phyloP scores from a whole-genome alignment of 2,888 invertebrate genomes.

The Hirtodrosophila histrioides region DNA sequence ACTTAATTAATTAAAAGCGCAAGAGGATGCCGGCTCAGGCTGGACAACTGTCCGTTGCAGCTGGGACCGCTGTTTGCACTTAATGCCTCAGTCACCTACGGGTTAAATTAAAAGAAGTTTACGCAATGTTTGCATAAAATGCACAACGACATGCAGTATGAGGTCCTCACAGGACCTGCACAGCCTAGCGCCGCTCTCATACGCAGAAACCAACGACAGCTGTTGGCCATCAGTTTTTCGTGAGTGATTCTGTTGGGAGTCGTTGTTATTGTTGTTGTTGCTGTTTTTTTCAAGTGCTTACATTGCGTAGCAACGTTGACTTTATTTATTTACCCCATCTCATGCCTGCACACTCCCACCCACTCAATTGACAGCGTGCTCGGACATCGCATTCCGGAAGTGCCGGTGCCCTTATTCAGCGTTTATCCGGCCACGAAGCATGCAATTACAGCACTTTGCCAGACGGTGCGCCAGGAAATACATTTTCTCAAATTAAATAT shows the following conservation, averaged over 20 bases:
- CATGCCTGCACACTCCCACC: constrained; percentile 12
- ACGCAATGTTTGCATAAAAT: constrained; percentile 77
- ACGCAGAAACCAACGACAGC: constrained; percentile 41
- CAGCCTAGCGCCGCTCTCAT: constrained; percentile 20
- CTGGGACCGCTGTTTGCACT: constrained; percentile 61
- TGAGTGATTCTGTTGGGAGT: constrained; percentile 25
- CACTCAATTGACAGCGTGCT: constrained; percentile 79
- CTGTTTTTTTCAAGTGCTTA: constrained; percentile 61
- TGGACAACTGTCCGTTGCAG: not conserved
- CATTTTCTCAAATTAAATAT: constrained; percentile 84
- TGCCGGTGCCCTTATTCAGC: constrained; percentile 85
- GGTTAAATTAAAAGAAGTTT: constrained; percentile 73
- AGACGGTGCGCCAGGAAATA: constrained; percentile 87
- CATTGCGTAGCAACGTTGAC: constrained; percentile 68
- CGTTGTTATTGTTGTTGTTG: constrained; percentile 18
- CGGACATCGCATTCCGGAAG: constrained; percentile 85
- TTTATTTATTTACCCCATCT: constrained; percentile 57
- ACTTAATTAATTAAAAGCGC: constrained; percentile 80
- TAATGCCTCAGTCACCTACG: constrained; percentile 48
- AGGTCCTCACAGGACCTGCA: constrained; percentile 1
- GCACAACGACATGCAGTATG: constrained; percentile 58
- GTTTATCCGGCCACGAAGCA: constrained; percentile 87
- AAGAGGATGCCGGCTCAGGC: constrained; percentile 18
- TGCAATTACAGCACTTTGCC: constrained; percentile 86
- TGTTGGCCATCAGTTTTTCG: constrained; percentile 52